Evolutionary conservation across 2,888 invertebrate species (phyloP), one percentile per base, ranked within the genome.

Genomic region (Taphrorychus bicolor): DNA sequence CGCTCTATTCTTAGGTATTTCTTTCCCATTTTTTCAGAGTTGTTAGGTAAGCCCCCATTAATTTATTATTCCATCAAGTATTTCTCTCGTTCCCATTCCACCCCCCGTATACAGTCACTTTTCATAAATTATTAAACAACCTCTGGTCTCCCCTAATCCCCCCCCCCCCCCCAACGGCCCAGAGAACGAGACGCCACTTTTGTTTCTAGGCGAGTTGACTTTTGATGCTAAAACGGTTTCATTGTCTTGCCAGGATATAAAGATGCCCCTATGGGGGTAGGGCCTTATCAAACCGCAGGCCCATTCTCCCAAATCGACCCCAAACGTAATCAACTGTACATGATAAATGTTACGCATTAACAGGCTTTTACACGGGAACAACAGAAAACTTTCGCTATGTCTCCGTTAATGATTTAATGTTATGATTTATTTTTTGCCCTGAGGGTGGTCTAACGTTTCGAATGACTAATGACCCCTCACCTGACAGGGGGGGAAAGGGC

Each of bases 301-400:
- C 53, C 58, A 58, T 67, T 67, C 67, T 51, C 62, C 60, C 70
- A 70, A 71, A 71, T 73, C 69, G 66, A 70, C 71, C 72, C 66
- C 68, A 64, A 64, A 71, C 68, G 70, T 72, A 72, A 72, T 73
- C 72, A 70, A 64, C 71, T 70, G 71, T 72, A 70, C 67, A 69
- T 75, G 75, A 75, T 76, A 75, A 76, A 74, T 75, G 76, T 76
- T 72, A 73, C 74, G 72, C 67, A 68, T 69, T 73, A 73, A 70
- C 70, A 63, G 69, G 69, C 73, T 75, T 75, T 73, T 75, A 72
- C 72, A 72, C 72, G 57, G 53, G 48, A 62, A 66, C 66, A 66
- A 62, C 58, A 62, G 61, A 67, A 67, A 67, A 67, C 52, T 67
- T 58, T 67, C 32, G 59, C 41, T 21, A 40, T 54, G 54, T 48